phyloP scores from a whole-genome alignment of 2,888 invertebrate species.

The Sinentomon sp. region DNA sequence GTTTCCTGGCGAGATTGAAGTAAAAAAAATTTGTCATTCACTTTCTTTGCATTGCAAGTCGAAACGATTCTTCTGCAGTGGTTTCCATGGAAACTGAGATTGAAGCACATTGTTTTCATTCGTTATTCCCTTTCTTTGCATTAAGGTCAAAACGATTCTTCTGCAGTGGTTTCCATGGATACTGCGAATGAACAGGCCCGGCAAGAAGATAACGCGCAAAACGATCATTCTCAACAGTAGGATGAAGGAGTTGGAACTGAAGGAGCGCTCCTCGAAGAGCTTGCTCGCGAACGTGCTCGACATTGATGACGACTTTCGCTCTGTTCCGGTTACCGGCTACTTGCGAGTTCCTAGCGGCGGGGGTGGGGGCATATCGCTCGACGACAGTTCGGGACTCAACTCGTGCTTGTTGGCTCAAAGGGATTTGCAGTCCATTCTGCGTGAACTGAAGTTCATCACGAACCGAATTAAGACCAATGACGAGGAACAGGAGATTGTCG shows the following conservation, averaged over 20 bases:
- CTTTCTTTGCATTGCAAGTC: too few relatives aligned
- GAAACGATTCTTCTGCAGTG: constrained; percentile 74
- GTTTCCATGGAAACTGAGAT: too few relatives aligned
- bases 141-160: constrained; percentile 71
- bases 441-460: constrained; percentile 82
- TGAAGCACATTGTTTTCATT: too few relatives aligned
- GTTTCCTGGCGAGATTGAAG: too few relatives aligned
- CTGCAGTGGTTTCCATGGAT: constrained; percentile 95
- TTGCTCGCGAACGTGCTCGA: constrained; percentile 80
- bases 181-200: constrained; percentile 81
- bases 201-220: constrained; percentile 73
- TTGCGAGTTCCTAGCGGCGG: constrained; percentile 18
- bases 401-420: constrained; percentile 22
- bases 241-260: constrained; percentile 74
- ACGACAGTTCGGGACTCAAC: constrained; percentile 26
- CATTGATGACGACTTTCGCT: constrained; percentile 75
- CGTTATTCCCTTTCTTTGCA: too few relatives aligned
- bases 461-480: constrained; percentile 79
- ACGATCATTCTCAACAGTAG: constrained; percentile 66
- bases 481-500: constrained; percentile 70
- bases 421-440: constrained; percentile 66
- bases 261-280: constrained; percentile 78
- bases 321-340: constrained; percentile 8
- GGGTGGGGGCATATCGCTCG: constrained; percentile 25
- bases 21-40: too few relatives aligned